A percentile compares a stretch with the other conserved stretches of the same genome.
Evolutionary conservation across 2,113 vertebrate species (phyloP).

Genomic region (Gorsachius goisagi): DNA sequence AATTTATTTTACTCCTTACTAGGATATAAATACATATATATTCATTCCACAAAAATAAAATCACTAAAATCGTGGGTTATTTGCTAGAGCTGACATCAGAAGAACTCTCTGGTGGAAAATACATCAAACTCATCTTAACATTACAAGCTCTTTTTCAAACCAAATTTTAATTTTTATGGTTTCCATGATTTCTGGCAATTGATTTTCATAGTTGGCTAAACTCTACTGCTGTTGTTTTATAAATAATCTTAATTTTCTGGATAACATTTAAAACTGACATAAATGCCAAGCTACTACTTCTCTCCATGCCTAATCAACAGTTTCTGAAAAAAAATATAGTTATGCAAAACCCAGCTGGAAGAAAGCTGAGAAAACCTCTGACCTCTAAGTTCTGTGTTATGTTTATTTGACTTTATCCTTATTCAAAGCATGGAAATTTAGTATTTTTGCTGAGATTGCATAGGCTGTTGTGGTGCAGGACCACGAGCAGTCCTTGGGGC

Average conservation of each 20-base stretch:
- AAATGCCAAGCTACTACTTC: not conserved
- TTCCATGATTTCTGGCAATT: slow-evolving; percentile 9
- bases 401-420: not conserved
- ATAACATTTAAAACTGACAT: not conserved
- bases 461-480: not conserved
- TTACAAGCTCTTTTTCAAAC: not conserved
- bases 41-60: not conserved
- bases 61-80: not conserved
- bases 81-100: not conserved
- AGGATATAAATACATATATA: not conserved
- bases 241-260: not conserved
- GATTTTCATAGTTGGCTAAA: not conserved
- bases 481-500: not conserved
- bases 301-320: not conserved
- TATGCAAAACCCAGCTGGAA: not conserved
- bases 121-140: not conserved
- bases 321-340: not conserved
- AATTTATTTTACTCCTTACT: not conserved
- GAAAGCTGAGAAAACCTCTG: not conserved
- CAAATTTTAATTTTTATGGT: slow-evolving; percentile 3
- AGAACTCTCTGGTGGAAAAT: not conserved
- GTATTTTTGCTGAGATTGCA: not conserved
- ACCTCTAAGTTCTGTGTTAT: not conserved
- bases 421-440: not conserved
- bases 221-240: not conserved